Evolutionary conservation across 2,797 vertebrate species (phyloP), one percentile per base, ranked within the genome.

Genomic region (Melanotaenia maccullochi): DNA sequence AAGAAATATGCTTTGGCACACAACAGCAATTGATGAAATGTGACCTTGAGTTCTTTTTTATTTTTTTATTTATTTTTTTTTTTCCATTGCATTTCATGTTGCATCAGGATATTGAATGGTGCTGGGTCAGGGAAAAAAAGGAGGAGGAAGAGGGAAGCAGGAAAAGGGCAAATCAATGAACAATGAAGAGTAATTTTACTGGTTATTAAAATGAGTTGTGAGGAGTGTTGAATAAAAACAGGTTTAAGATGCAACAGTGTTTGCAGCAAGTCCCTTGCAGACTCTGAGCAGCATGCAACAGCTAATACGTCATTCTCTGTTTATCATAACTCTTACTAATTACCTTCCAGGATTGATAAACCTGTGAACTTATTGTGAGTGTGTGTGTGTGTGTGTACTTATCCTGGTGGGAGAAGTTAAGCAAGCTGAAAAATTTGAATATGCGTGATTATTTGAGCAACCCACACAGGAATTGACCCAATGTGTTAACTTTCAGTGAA

Each of bases 1-100:
- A 86, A 90, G 89, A 94, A 92, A 90, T 92, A 93, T 90, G 84
- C 82, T 83, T 86, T 68, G 68, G 79, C 65, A 82, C 81, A 79
- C 66, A 89, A 84, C 68, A 75, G 80, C 82, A 84, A 80, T 87
- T 90, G 90, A 90, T 91, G 83, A 89, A 86, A 90, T 84, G 82
- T 89, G 88, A 91, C 90, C 88, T 91, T 92, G 87, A 87, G 58
- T 82, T 83, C 75, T 73, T 86, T 52, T 79, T 78, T 65, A n/a
- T 76, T 58, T 77, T 71, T 1, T 25, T 74, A 63, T 88, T 82
- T 90, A 72, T 25, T 25, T 25, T 25, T 1, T 25, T 25, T 25
- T 25, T 25, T 25, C 25, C 25, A 32, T 32, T 32, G 30, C 30
- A 32, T 32, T 32, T 6, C 30, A 32, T 74, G 62, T 84, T 85